Evolutionary conservation across 2,113 vertebrate genomes (phyloP).

Genomic region (Callopanchax toddi): DNA sequence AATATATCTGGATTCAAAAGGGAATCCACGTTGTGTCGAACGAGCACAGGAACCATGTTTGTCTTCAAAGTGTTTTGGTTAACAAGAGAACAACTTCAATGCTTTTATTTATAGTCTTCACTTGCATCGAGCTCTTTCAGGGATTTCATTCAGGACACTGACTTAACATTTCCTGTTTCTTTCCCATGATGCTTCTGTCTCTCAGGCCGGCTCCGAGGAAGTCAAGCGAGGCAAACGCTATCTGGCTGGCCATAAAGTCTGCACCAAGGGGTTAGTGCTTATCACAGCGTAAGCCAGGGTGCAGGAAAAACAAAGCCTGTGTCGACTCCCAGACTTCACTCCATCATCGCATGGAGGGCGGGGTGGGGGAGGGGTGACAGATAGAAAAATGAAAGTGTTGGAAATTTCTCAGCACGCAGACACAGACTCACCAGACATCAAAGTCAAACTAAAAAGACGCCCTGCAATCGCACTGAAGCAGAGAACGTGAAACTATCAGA

Average conservation of each 20-base stretch:
- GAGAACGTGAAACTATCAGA: background rate
- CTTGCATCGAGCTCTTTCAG: slow-evolving; percentile 20
- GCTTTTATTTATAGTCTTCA: slow-evolving; percentile 22
- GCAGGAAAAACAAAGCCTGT: slow-evolving; percentile 42
- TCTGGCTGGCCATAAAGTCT: slow-evolving; percentile 53
- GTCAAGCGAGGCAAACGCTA: slow-evolving; percentile 65
- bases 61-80: slow-evolving; percentile 8
- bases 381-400: slow-evolving; percentile 23
- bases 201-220: slow-evolving; percentile 52
- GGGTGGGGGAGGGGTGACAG: background rate
- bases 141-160: slow-evolving; percentile 17
- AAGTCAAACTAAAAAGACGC: slow-evolving; percentile 2
- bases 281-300: slow-evolving; percentile 36
- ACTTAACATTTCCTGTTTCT: slow-evolving; percentile 10
- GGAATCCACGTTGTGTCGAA: slow-evolving; percentile 12
- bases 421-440: slow-evolving; percentile 9
- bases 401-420: slow-evolving; percentile 9
- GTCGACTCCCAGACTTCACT: slow-evolving; percentile 34
- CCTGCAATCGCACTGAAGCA: slow-evolving; percentile 3
- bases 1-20: slow-evolving; percentile 28
- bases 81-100: background rate
- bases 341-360: slow-evolving; percentile 22
- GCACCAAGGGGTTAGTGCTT: slow-evolving; percentile 42
- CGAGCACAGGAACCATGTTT: background rate
- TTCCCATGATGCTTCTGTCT: slow-evolving; percentile 63